A percentile compares a stretch with the other conserved stretches of the same genome.
Evolutionary conservation across 2,888 invertebrate genomes (phyloP).

Genomic region (Drepanosiphum platanoidis): DNA sequence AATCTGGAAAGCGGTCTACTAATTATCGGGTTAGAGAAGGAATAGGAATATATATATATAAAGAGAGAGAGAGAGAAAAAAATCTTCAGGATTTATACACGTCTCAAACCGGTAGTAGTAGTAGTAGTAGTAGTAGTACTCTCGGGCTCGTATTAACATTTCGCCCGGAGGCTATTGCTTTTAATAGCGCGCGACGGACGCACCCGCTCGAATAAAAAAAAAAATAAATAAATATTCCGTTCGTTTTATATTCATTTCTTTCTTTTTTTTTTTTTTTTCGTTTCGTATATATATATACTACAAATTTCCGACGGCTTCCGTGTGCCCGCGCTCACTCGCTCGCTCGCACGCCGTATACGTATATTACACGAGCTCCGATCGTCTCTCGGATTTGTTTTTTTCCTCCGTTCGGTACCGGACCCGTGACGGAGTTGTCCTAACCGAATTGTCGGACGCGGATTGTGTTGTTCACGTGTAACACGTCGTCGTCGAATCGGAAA

Average conservation of each 20-base stretch:
- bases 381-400: constrained; percentile 21
- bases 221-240: constrained; percentile 59
- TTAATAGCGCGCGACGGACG: constrained; percentile 54
- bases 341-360: background rate
- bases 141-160: constrained; percentile 55
- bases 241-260: constrained; percentile 46
- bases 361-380: constrained; percentile 35
- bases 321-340: constrained; percentile 4
- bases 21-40: constrained; percentile 57
- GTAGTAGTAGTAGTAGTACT: no score
- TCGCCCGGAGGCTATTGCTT: constrained; percentile 57
- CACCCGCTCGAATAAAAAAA: constrained; percentile 41
- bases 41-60: constrained; percentile 2
- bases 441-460: background rate
- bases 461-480: no score
- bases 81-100: constrained; percentile 53
- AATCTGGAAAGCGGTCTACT: constrained; percentile 60
- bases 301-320: constrained; percentile 57
- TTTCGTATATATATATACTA: constrained; percentile 24
- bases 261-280: background rate
- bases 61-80: background rate
- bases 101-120: constrained; percentile 62
- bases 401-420: background rate
- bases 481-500: no score
- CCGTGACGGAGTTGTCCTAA: constrained; percentile 48